Conservation (phyloP, 2,888 invertebrate genomes). For the Coecobrya sp. region DNA sequence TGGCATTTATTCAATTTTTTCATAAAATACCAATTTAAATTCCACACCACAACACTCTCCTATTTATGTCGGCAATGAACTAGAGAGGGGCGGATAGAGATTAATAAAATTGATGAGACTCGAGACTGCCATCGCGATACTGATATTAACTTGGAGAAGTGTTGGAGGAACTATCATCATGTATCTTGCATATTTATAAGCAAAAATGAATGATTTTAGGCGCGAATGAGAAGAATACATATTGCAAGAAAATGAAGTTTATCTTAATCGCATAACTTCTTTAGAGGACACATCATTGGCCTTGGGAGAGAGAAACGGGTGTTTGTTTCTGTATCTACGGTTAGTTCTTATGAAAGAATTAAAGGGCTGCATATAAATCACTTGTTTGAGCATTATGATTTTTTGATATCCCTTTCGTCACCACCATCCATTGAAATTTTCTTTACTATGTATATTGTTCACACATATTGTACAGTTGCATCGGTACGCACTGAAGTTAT, state of each 20-base stretch:
- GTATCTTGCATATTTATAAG: neutral
- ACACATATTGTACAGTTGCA: neutral
- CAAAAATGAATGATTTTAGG: neutral
- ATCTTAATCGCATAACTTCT: slow-evolving; percentile 8
- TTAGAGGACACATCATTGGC: neutral
- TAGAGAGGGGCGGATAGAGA: slow-evolving; percentile 28
- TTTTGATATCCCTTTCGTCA: slow-evolving; percentile 5
- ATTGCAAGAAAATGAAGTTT: slow-evolving; percentile 25
- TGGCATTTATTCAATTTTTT: slow-evolving; percentile 8
- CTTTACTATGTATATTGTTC: neutral
- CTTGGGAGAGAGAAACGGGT: neutral
- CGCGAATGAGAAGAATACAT: slow-evolving; percentile 34
- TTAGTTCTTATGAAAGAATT: neutral
- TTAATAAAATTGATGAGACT: slow-evolving; percentile 1
- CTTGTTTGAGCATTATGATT: slow-evolving; percentile 53
- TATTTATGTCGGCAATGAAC: slow-evolving; percentile 37
- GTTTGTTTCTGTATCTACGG: neutral
- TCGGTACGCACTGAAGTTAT: neutral
- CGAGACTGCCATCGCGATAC: neutral
- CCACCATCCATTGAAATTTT: neutral
- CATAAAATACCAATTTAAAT: slow-evolving; percentile 46
- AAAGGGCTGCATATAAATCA: slow-evolving; percentile 38
- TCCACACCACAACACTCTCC: slow-evolving; percentile 3
- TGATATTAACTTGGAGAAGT: neutral
- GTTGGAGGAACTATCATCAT: neutral